These are phyloP conservation scores for Cotesia glomerata DNA, from an alignment of 1,140 invertebrate species.

Conservation along the genomic window DNA sequence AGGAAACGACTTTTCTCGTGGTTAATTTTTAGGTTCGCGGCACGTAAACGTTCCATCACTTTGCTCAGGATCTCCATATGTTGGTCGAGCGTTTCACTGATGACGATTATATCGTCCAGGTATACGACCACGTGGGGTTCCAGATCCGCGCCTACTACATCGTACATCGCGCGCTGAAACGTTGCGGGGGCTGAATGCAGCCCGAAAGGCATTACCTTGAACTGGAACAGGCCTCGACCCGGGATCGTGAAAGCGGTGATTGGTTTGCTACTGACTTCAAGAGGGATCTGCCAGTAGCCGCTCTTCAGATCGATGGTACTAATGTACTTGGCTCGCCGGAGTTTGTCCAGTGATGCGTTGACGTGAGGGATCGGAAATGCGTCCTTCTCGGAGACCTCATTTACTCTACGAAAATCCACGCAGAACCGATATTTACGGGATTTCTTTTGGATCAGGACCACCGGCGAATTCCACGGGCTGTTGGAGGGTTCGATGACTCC, in stretches of 20 bases:
- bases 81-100: conserved; percentile 4
- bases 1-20: conserved; percentile 45
- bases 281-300: too few species aligned
- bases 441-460: too few species aligned
- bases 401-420: too few species aligned
- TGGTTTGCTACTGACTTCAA: conserved; percentile 19
- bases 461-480: too few species aligned
- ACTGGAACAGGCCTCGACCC: conserved; percentile 42
- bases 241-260: conserved; percentile 31
- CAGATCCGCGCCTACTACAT: conserved; percentile 21
- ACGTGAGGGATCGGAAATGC: too few species aligned
- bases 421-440: too few species aligned
- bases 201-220: conserved; percentile 49
- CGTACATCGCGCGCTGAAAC: conserved; percentile 42
- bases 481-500: too few species aligned
- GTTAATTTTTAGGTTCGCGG: conserved; percentile 38
- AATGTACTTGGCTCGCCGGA: too few species aligned
- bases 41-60: conserved; percentile 32
- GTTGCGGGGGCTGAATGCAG: conserved; percentile 44
- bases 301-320: too few species aligned
- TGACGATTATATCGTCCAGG: conserved; percentile 37
- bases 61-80: conserved; percentile 34
- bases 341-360: too few species aligned
- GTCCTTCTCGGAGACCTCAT: too few species aligned
- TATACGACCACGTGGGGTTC: conserved; percentile 33